phyloP scores from a whole-genome alignment of 64 coral and sea anemone genomes.

The Catalaphyllia jardinei region DNA sequence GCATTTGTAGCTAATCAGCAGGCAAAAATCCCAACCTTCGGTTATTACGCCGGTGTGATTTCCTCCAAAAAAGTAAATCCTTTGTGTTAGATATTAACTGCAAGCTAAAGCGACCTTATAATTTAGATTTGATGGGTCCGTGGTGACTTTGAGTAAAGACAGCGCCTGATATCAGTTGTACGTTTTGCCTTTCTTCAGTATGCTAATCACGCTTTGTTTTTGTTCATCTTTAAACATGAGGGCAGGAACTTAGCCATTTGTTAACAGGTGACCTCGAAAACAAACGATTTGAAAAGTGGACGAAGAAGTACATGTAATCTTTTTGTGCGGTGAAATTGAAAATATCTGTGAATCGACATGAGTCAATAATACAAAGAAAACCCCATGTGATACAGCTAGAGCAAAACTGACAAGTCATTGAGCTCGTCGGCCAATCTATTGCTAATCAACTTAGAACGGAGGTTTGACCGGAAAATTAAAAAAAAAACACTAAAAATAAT shows the following conservation, averaged over 20 bases:
- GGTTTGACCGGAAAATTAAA: too few species aligned
- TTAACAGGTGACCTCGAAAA: constrained; percentile 33
- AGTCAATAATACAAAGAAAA: not conserved
- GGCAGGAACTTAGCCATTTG: not conserved
- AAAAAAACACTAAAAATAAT: too few species aligned
- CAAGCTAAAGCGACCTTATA: not conserved
- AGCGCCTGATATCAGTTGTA: not conserved
- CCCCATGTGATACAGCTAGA: not conserved
- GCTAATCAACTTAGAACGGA: too few species aligned
- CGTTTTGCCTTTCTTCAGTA: not conserved
- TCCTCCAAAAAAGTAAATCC: not conserved
- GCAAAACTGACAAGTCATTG: too few species aligned
- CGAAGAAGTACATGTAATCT: not conserved
- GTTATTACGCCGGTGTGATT: not conserved
- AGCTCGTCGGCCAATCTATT: too few species aligned
- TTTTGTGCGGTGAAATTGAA: not conserved
- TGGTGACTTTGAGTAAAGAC: not conserved
- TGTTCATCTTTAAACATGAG: constrained; percentile 31
- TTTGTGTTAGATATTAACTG: not conserved
- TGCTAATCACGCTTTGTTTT: constrained; percentile 13
- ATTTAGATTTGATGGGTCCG: not conserved
- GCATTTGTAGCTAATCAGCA: not conserved
- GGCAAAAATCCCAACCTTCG: not conserved
- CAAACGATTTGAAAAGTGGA: not conserved
- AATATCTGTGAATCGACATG: not conserved